Percentiles rank a stretch among this genome's conserved stretches.
These are phyloP conservation scores for Arge pagana DNA, from an alignment of 2,888 invertebrate genomes.

Conservation along the genomic window DNA sequence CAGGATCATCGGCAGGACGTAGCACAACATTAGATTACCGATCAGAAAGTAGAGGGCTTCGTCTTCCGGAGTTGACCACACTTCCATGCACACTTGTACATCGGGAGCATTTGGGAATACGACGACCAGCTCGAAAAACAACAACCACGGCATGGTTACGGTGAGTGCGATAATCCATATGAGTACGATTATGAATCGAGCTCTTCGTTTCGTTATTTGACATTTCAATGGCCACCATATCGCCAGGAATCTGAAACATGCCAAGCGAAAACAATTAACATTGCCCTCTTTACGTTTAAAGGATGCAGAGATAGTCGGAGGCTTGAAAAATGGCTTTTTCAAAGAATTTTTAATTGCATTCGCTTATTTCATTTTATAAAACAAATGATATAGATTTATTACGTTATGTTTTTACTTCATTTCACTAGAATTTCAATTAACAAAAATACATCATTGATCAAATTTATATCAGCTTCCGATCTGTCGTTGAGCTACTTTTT, in stretches of 20 bases:
- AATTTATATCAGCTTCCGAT: too few relatives aligned
- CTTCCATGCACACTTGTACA: conserved; percentile 77
- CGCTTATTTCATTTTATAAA: too few relatives aligned
- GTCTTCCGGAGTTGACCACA: conserved; percentile 84
- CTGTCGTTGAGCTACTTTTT: too few relatives aligned
- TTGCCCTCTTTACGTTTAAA: too few relatives aligned
- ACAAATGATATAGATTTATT: too few relatives aligned
- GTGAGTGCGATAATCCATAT: conserved; percentile 89
- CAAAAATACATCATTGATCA: too few relatives aligned
- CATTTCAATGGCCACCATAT: conserved; percentile 94
- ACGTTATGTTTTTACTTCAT: too few relatives aligned
- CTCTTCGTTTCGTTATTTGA: conserved; percentile 87
- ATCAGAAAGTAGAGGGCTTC: conserved; percentile 86
- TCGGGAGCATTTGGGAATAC: conserved; percentile 77
- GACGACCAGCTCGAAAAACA: conserved; percentile 83
- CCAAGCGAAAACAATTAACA: too few relatives aligned
- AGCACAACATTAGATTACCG: conserved; percentile 87
- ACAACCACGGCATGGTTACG: conserved; percentile 87
- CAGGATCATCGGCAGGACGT: conserved; percentile 87
- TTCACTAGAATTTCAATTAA: too few relatives aligned
- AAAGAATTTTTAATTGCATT: too few relatives aligned
- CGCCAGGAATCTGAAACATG: conserved; percentile 86
- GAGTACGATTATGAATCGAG: conserved; percentile 83
- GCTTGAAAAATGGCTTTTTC: too few relatives aligned
- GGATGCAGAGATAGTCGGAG: too few relatives aligned